Evolutionary conservation across 2,797 vertebrate species (phyloP).

Genomic region (Myotis pilosus): DNA sequence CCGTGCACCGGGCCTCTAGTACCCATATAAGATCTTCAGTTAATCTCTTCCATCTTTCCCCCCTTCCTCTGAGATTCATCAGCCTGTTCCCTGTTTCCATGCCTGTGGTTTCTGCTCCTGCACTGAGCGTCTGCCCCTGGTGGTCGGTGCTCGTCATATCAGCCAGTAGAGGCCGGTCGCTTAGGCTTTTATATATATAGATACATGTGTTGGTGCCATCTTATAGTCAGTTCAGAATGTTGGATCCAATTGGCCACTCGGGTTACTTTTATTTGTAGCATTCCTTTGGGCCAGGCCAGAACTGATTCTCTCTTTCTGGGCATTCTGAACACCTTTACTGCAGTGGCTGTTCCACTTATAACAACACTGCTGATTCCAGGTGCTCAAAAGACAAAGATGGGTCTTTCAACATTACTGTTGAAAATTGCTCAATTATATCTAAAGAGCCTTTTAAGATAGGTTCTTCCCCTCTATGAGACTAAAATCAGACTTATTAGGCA

Average conservation of each 20-base stretch:
- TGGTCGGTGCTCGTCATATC: too few relatives aligned
- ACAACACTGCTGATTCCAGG: background rate
- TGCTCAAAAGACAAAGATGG: background rate
- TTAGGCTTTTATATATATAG: too few relatives aligned
- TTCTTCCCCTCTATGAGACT: background rate
- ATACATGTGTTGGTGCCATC: background rate
- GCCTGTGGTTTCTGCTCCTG: too few relatives aligned
- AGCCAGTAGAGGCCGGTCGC: too few relatives aligned
- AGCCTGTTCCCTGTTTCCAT: too few relatives aligned
- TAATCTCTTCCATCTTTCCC: too few relatives aligned
- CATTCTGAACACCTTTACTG: background rate
- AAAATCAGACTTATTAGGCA: background rate
- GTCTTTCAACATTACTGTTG: background rate
- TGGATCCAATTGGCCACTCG: background rate
- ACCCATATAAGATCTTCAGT: too few relatives aligned
- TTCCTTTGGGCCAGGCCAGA: background rate
- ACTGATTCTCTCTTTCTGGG: background rate
- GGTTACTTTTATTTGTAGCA: constrained; percentile 24
- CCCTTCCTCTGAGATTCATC: too few relatives aligned
- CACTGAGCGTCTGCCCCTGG: too few relatives aligned
- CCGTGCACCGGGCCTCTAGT: too few relatives aligned
- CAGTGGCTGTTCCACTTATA: background rate
- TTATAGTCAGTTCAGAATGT: background rate
- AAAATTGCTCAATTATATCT: background rate
- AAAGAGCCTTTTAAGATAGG: background rate